These are phyloP conservation scores for Erannis defoliaria DNA, from an alignment of 2,888 invertebrate genomes.

Conservation along the genomic window DNA sequence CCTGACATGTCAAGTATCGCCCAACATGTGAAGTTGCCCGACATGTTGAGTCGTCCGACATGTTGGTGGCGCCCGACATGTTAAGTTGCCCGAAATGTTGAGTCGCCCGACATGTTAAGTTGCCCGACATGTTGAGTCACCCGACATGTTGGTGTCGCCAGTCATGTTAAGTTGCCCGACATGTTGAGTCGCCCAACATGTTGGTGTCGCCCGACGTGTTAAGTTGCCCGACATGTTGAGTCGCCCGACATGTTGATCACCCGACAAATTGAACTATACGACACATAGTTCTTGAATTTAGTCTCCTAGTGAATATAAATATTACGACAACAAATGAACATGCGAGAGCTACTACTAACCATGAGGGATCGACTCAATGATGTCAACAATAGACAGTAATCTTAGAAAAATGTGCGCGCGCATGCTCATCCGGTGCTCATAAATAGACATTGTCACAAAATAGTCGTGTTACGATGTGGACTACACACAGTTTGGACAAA, in stretches of 20 bases:
- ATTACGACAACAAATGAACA: constrained; percentile 76
- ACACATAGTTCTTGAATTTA: not conserved
- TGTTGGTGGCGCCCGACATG: not conserved
- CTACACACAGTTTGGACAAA: constrained; percentile 58
- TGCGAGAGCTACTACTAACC: constrained; percentile 65
- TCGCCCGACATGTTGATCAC: not conserved
- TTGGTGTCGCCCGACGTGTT: not conserved
- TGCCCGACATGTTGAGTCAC: not conserved
- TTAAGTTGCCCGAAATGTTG: not conserved
- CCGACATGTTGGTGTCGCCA: not conserved
- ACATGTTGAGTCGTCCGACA: not conserved
- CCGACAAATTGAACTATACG: not conserved
- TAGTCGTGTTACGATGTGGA: constrained; percentile 59
- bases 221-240: not conserved
- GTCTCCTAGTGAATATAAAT: constrained; percentile 1
- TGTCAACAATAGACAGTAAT: not conserved
- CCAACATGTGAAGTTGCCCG: not conserved
- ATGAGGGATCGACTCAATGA: constrained; percentile 10
- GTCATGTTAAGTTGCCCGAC: no score
- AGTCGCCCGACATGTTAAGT: not conserved
- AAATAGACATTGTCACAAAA: constrained; percentile 52
- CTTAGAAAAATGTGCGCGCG: constrained; percentile 60
- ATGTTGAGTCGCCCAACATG: not conserved
- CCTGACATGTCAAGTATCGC: not conserved
- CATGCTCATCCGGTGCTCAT: constrained; percentile 80